A percentile compares a stretch with the other conserved stretches of the same genome.
Evolutionary conservation across 2,797 vertebrate species (phyloP).

Genomic region (Halcyon leucocephala): DNA sequence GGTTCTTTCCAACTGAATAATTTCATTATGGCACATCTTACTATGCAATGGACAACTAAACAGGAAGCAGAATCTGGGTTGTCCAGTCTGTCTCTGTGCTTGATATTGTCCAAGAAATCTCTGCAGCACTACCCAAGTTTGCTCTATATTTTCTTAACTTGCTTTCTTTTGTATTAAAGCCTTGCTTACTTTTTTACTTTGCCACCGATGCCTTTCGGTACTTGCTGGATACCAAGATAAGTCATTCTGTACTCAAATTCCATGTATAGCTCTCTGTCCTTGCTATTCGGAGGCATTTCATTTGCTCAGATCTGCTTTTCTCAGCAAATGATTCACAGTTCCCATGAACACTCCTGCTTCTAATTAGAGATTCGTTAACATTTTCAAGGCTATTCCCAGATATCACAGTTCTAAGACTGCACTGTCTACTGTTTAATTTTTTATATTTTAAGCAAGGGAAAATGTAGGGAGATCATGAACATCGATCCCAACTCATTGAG

Average conservation of each 20-base stretch:
- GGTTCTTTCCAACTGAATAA: not conserved
- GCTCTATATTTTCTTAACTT: not conserved
- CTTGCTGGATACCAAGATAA: not conserved
- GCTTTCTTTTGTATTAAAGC: not conserved
- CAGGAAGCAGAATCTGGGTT: not conserved
- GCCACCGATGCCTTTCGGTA: not conserved
- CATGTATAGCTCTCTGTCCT: not conserved
- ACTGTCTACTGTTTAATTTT: not conserved
- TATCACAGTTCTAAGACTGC: not conserved
- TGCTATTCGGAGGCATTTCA: slow-evolving; percentile 11
- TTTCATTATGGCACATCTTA: not conserved
- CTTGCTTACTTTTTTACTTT: not conserved
- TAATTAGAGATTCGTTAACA: slow-evolving; percentile 10
- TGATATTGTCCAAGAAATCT: not conserved
- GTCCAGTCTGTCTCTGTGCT: not conserved
- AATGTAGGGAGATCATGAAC: not conserved
- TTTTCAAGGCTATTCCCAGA: slow-evolving; percentile 43
- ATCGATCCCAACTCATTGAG: not conserved
- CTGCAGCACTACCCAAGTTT: not conserved
- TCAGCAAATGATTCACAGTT: slow-evolving; percentile 44
- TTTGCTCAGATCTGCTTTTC: slow-evolving; percentile 33
- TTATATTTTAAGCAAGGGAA: not conserved
- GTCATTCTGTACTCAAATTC: not conserved
- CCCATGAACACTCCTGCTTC: slow-evolving; percentile 32
- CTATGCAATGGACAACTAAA: not conserved